A percentile compares a stretch with the other conserved stretches of the same genome.
phyloP scores from a whole-genome alignment of 2,797 vertebrate species.

The Leptatherina wallacei region DNA sequence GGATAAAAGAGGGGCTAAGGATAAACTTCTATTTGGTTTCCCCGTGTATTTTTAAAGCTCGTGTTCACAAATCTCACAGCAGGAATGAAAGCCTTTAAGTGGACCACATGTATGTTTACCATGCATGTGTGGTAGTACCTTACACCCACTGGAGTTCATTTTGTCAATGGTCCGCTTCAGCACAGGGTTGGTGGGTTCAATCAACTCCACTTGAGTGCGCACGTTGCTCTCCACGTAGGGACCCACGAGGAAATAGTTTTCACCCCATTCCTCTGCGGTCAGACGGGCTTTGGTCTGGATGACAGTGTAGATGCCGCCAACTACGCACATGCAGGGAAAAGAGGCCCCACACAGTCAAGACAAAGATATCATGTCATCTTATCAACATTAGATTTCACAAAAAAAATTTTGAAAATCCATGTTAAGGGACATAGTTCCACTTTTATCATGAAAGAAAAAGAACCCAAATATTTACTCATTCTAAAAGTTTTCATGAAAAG shows the following conservation, averaged over 20 bases:
- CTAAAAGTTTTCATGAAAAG: neutral
- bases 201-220: conserved; percentile 94
- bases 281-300: conserved; percentile 95
- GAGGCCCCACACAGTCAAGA: conserved; percentile 25
- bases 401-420: neutral
- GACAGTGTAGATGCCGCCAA: conserved; percentile 96
- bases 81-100: neutral
- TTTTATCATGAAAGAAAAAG: neutral
- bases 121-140: conserved; percentile 80
- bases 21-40: conserved; percentile 11
- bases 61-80: neutral
- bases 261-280: conserved; percentile 93
- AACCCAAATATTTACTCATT: neutral
- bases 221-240: conserved; percentile 93
- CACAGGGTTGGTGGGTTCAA: conserved; percentile 86
- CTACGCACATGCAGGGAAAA: conserved; percentile 71
- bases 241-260: conserved; percentile 95
- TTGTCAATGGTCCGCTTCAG: conserved; percentile 90
- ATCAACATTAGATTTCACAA: neutral
- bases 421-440: neutral
- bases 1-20: conserved; percentile 22
- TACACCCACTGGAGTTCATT: conserved; percentile 95
- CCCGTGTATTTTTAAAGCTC: conserved; percentile 5
- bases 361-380: conserved; percentile 23
- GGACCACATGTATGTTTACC: conserved; percentile 18